These are phyloP conservation scores for Rhadinocentrus ornatus DNA, from an alignment of 2,797 vertebrate genomes.

Conservation along the genomic window DNA sequence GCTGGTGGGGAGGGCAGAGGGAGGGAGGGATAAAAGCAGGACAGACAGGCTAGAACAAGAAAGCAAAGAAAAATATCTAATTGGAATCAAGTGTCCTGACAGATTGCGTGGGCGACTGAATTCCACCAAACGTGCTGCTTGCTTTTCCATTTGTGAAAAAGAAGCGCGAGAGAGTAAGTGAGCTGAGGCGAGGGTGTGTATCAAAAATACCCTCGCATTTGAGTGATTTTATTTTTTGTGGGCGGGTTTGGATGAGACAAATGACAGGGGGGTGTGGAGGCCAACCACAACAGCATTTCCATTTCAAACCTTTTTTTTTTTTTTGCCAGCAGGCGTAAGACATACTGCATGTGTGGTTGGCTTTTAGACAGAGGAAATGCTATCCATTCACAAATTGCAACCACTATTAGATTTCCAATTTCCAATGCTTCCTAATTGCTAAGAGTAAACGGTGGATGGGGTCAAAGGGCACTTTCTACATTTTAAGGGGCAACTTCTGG, in stretches of 20 bases:
- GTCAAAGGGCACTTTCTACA: slow-evolving; percentile 62
- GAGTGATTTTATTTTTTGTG: slow-evolving; percentile 75
- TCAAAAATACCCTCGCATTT: slow-evolving; percentile 74
- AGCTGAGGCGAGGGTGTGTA: slow-evolving; percentile 40
- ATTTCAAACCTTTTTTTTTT: slow-evolving; percentile 55
- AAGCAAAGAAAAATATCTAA: slow-evolving; percentile 85
- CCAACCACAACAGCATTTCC: slow-evolving; percentile 72
- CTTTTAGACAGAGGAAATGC: slow-evolving; percentile 63
- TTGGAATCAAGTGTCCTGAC: slow-evolving; percentile 86
- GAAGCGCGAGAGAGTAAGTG: slow-evolving; percentile 39
- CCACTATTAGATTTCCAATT: slow-evolving; percentile 83
- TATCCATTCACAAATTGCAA: slow-evolving; percentile 57
- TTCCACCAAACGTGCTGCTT: slow-evolving; percentile 80
- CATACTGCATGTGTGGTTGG: slow-evolving; percentile 45
- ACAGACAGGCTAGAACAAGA: slow-evolving; percentile 85
- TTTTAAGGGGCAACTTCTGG: slow-evolving; percentile 48
- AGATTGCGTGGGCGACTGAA: slow-evolving; percentile 79
- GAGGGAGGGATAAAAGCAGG: slow-evolving; percentile 73
- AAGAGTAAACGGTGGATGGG: slow-evolving; percentile 58
- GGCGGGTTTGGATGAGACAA: slow-evolving; percentile 73
- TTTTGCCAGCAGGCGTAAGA: slow-evolving; percentile 49
- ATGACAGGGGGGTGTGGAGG: slow-evolving; percentile 78
- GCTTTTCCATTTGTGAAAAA: slow-evolving; percentile 78
- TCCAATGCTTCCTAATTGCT: slow-evolving; percentile 81
- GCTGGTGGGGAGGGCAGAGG: slow-evolving; percentile 58